phyloP scores from a whole-genome alignment of 2,888 invertebrate species.

The Boloria selene region DNA sequence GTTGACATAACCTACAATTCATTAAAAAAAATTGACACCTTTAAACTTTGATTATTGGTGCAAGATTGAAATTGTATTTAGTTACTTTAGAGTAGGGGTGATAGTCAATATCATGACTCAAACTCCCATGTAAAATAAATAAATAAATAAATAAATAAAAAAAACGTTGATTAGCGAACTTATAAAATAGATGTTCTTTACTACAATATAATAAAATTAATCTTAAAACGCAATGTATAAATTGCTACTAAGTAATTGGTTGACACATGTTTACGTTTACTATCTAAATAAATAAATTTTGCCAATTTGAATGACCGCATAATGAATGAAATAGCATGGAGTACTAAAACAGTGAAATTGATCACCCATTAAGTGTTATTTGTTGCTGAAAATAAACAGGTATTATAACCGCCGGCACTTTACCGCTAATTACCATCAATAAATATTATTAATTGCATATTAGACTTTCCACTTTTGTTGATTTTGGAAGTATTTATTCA shows the following conservation, averaged over 20 bases:
- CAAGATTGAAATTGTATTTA: too few relatives aligned
- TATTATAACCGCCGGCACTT: conserved; percentile 29
- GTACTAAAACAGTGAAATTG: conserved; percentile 30
- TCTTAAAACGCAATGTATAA: background rate
- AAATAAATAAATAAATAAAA: too few relatives aligned
- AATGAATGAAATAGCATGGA: conserved; percentile 32
- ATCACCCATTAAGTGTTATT: conserved; percentile 39
- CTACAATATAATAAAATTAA: too few relatives aligned
- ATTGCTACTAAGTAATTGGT: background rate
- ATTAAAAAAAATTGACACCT: too few relatives aligned
- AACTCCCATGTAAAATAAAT: too few relatives aligned
- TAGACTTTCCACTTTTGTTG: conserved; percentile 3
- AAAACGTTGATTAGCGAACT: too few relatives aligned
- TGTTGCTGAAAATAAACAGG: conserved; percentile 31
- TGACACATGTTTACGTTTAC: background rate
- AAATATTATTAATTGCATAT: conserved; percentile 31
- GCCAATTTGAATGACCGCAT: conserved; percentile 29
- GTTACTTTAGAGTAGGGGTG: too few relatives aligned
- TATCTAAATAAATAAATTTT: conserved; percentile 26
- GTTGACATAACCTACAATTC: too few relatives aligned
- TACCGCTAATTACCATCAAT: conserved; percentile 33
- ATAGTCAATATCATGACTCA: too few relatives aligned
- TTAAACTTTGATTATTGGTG: too few relatives aligned
- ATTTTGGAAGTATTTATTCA: background rate
- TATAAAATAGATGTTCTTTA: too few relatives aligned